A percentile compares a stretch with the other conserved stretches of the same genome.
phyloP scores from a whole-genome alignment of 2,113 vertebrate genomes.

The Hiodon alosoides region DNA sequence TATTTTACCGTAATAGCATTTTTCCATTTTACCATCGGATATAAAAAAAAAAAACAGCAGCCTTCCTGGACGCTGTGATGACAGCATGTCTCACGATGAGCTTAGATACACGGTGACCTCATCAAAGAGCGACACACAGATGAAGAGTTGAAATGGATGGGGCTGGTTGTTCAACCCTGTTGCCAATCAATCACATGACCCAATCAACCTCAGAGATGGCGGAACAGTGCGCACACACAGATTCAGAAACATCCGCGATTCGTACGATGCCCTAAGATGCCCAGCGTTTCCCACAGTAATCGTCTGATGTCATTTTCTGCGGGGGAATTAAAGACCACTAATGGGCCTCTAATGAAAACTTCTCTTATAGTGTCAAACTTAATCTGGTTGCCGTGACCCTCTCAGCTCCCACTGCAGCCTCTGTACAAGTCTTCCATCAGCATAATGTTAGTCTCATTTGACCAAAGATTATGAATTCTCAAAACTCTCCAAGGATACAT shows the following conservation, averaged over 20 bases:
- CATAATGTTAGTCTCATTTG: not conserved
- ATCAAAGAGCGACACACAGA: conserved; percentile 22
- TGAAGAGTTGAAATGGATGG: conserved; percentile 20
- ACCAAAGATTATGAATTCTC: no score
- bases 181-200: conserved; percentile 19
- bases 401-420: not conserved
- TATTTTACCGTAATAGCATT: not conserved
- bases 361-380: not conserved
- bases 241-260: conserved; percentile 11
- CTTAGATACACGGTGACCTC: conserved; percentile 26
- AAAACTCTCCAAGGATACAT: not conserved
- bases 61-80: conserved; percentile 23
- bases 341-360: not conserved
- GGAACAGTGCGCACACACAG: conserved; percentile 8
- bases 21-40: conserved; percentile 3
- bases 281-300: not conserved
- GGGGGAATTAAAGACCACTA: not conserved
- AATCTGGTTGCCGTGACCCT: not conserved
- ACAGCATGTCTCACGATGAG: conserved; percentile 19
- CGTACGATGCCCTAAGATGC: not conserved
- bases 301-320: not conserved
- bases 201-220: conserved; percentile 21
- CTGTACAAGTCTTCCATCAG: not conserved
- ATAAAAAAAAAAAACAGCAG: conserved; percentile 27
- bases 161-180: conserved; percentile 19